Conservation (phyloP, 2,888 invertebrate genomes). For the Lasioglossum figueresi region DNA sequence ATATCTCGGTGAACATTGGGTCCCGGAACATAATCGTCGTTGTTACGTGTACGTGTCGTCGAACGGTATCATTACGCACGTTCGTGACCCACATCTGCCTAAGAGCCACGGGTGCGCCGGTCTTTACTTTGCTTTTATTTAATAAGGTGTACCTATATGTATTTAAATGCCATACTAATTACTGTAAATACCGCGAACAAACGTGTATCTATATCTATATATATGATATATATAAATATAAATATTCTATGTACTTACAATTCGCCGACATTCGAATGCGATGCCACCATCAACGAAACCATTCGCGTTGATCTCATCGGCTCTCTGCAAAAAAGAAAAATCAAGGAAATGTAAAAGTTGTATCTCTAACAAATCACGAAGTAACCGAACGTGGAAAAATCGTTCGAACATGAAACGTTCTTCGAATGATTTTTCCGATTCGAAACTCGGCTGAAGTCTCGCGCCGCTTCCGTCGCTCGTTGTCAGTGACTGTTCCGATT, state of each 20-base stretch:
- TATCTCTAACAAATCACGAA: background rate
- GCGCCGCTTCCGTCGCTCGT: conserved; percentile 21
- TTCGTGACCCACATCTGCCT: conserved; percentile 55
- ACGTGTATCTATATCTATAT: conserved; percentile 69
- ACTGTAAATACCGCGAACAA: conserved; percentile 77
- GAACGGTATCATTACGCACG: conserved; percentile 51
- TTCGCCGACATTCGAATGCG: conserved; percentile 38
- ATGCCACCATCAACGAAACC: conserved; percentile 59
- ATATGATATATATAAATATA: conserved; percentile 56
- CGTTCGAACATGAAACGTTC: background rate
- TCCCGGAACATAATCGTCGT: conserved; percentile 35
- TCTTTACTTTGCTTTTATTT: conserved; percentile 67
- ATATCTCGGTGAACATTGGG: conserved; percentile 34
- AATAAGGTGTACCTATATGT: conserved; percentile 78
- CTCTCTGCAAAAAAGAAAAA: conserved; percentile 12
- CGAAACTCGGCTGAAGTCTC: background rate
- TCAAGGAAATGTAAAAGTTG: background rate
- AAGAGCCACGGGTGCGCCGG: conserved; percentile 54
- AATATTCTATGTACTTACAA: conserved; percentile 62
- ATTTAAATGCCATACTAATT: conserved; percentile 79
- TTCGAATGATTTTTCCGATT: conserved; percentile 18
- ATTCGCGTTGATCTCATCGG: conserved; percentile 65
- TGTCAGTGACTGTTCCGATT: conserved; percentile 27
- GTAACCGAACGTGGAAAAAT: background rate
- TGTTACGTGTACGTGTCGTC: conserved; percentile 31